Evolutionary conservation across 1,140 invertebrate species (phyloP).

Genomic region (Habropoda laboriosa): DNA sequence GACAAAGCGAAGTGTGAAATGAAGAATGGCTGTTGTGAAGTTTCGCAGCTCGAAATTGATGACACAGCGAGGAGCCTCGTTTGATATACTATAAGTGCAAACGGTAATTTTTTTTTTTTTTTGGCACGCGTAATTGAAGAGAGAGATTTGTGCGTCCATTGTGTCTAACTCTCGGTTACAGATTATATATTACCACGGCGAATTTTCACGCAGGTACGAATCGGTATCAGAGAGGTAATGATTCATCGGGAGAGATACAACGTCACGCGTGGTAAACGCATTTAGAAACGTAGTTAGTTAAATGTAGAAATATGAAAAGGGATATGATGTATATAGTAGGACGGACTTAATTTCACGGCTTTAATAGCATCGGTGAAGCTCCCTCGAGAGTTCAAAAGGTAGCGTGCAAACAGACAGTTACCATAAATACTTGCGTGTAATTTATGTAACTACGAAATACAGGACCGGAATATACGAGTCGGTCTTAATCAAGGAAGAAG

Average conservation of each 20-base stretch:
- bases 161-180: not conserved
- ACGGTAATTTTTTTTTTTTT: no score
- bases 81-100: no score
- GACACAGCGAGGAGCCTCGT: no score
- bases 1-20: no score
- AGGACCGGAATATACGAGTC: slow-evolving; percentile 30
- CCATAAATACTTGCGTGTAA: slow-evolving; percentile 63
- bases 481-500: slow-evolving; percentile 53
- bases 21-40: no score
- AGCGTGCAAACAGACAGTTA: slow-evolving; percentile 51
- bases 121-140: not conserved
- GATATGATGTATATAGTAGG: no score
- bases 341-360: slow-evolving; percentile 51
- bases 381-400: slow-evolving; percentile 54
- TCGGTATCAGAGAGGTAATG: not conserved
- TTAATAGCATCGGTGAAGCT: slow-evolving; percentile 24
- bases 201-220: not conserved
- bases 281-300: slow-evolving; percentile 5
- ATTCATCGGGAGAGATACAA: not conserved
- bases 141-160: not conserved
- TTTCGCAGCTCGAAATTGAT: no score
- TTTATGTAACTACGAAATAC: slow-evolving; percentile 48
- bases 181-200: not conserved
- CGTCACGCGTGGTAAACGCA: not conserved
- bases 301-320: slow-evolving; percentile 40